Conservation (phyloP, 2,888 invertebrate genomes). For the Amorpha juglandis region DNA sequence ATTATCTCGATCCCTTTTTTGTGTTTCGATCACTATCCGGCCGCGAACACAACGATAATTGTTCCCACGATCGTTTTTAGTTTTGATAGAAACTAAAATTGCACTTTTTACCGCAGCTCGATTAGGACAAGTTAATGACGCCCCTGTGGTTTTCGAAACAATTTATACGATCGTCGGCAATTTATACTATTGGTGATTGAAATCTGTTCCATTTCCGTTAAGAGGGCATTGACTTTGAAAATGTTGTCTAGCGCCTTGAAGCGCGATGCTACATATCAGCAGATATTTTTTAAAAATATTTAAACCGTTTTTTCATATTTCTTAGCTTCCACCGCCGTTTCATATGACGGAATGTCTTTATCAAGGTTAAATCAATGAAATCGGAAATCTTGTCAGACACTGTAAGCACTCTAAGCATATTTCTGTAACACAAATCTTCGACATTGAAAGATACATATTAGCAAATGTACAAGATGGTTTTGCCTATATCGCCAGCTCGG, state of each 20-base stretch:
- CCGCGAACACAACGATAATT: constrained; percentile 73
- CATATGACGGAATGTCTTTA: not conserved
- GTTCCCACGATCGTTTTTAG: constrained; percentile 75
- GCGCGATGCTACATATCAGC: not conserved
- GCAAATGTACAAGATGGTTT: constrained; percentile 8
- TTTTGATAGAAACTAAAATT: constrained; percentile 69
- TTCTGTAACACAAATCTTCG: constrained; percentile 43
- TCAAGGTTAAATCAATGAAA: not conserved
- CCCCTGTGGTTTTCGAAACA: constrained; percentile 51
- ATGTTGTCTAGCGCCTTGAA: constrained; percentile 8
- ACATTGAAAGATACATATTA: constrained; percentile 4
- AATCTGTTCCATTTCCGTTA: constrained; percentile 34
- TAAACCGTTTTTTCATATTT: too few relatives aligned
- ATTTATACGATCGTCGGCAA: constrained; percentile 46
- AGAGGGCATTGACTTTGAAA: constrained; percentile 21
- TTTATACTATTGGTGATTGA: constrained; percentile 37
- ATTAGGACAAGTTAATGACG: constrained; percentile 56
- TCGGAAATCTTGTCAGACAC: not conserved
- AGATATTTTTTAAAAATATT: not conserved
- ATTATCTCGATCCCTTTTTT: constrained; percentile 81
- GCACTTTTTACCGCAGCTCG: constrained; percentile 68
- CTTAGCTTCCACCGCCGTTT: too few relatives aligned
- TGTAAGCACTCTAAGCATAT: not conserved
- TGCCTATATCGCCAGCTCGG: constrained; percentile 24
- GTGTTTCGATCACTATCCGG: constrained; percentile 79